These are phyloP conservation scores for Drosophila putrida DNA, from an alignment of 2,888 invertebrate species.

Conservation along the genomic window DNA sequence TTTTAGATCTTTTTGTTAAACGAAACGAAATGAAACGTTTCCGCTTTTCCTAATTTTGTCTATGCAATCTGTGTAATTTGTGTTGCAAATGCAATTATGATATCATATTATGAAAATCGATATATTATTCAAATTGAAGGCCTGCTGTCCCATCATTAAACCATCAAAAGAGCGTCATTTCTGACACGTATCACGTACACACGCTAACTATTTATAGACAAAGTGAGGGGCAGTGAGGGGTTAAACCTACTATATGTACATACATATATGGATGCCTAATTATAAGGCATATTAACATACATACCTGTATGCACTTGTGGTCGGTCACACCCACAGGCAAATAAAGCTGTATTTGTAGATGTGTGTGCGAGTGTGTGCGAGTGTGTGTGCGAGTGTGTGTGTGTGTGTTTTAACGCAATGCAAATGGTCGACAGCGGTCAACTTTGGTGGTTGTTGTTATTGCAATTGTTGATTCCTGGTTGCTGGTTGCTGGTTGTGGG, in stretches of 20 bases:
- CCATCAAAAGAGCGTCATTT: conserved; percentile 1
- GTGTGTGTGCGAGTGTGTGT: not conserved
- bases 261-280: conserved; percentile 15
- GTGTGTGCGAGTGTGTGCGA: not conserved
- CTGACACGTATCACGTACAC: conserved; percentile 20
- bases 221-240: not conserved
- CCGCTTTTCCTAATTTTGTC: not conserved
- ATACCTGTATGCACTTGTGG: conserved; percentile 39
- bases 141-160: not conserved
- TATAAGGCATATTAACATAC: conserved; percentile 37
- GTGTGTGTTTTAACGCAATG: conserved; percentile 1
- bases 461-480: not conserved
- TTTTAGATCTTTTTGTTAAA: not conserved
- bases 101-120: conserved; percentile 16
- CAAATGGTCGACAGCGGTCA: conserved; percentile 4
- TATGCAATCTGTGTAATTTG: conserved; percentile 2
- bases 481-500: not conserved
- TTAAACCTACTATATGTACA: not conserved
- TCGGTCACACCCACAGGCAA: conserved; percentile 28
- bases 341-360: not conserved
- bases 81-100: conserved; percentile 11
- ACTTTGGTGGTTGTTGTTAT: conserved; percentile 1
- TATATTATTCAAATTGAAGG: conserved; percentile 16
- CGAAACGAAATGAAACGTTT: not conserved
- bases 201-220: not conserved